A percentile compares a stretch with the other conserved stretches of the same genome.
Evolutionary conservation across 1,140 invertebrate species (phyloP).

Genomic region (Bombyx mori): DNA sequence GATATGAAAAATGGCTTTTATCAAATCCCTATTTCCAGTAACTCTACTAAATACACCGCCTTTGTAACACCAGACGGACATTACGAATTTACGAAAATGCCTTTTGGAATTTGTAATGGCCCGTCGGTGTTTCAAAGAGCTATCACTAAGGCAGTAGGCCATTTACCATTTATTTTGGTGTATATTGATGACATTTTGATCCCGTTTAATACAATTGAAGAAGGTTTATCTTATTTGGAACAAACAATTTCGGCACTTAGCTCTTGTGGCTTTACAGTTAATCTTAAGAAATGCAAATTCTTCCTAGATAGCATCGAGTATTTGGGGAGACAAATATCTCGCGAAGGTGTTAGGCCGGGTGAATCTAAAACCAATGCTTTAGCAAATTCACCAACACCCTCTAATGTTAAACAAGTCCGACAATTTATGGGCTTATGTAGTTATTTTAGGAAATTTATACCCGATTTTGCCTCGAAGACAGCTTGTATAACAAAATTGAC

Average conservation of each 20-base stretch:
- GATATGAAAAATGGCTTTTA: conserved; percentile 63
- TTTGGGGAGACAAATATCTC: too few species aligned
- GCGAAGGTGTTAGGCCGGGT: too few species aligned
- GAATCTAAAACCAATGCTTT: too few species aligned
- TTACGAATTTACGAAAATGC: conserved; percentile 59
- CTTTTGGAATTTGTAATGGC: conserved; percentile 57
- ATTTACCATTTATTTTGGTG: conserved; percentile 1
- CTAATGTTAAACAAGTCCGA: too few species aligned
- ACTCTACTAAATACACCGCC: conserved; percentile 39
- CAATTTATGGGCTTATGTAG: too few species aligned
- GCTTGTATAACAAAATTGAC: too few species aligned
- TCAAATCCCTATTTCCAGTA: conserved; percentile 40
- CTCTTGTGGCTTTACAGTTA: not conserved
- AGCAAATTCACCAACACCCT: too few species aligned
- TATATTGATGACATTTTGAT: conserved; percentile 6
- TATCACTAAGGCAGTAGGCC: conserved; percentile 2
- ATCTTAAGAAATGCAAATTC: conserved; percentile 8
- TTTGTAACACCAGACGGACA: conserved; percentile 49
- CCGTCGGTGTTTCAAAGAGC: conserved; percentile 7
- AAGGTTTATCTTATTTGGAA: too few species aligned
- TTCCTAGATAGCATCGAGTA: too few species aligned
- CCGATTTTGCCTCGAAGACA: too few species aligned
- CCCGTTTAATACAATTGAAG: too few species aligned
- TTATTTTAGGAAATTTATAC: too few species aligned
- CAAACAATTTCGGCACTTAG: conserved; percentile 2